A percentile compares a stretch with the other conserved stretches of the same genome.
These are phyloP conservation scores for Prochilodus magdalenae DNA, from an alignment of 2,113 vertebrate species.

Conservation along the genomic window DNA sequence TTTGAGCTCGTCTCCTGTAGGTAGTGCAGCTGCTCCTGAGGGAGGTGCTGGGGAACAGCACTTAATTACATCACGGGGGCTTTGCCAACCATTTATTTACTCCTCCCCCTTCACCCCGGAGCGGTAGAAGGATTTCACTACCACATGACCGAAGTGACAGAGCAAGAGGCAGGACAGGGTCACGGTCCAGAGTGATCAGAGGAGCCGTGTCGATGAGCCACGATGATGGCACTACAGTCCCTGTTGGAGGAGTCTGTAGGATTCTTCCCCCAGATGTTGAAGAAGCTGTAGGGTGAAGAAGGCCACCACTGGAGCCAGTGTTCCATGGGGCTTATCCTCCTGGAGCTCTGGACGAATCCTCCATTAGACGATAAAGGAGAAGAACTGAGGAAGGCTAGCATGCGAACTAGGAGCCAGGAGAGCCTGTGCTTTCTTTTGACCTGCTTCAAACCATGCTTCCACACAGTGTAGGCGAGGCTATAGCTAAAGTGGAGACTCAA, in stretches of 20 bases:
- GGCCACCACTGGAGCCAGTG: too few relatives aligned
- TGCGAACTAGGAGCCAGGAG: too few relatives aligned
- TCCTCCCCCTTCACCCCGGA: background rate
- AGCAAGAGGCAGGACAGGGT: background rate
- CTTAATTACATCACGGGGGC: constrained; percentile 46
- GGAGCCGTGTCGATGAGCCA: background rate
- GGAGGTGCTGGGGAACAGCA: constrained; percentile 13
- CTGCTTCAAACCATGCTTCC: too few relatives aligned
- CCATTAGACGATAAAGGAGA: too few relatives aligned
- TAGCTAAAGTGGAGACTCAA: too few relatives aligned
- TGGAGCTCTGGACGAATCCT: too few relatives aligned
- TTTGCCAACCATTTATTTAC: constrained; percentile 23
- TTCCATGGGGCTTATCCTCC: too few relatives aligned
- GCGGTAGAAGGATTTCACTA: too few relatives aligned
- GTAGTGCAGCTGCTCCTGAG: constrained; percentile 9
- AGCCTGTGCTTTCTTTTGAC: too few relatives aligned
- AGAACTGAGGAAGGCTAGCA: too few relatives aligned
- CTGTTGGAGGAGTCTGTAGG: background rate
- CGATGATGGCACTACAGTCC: background rate
- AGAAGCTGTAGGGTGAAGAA: background rate
- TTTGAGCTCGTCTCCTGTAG: constrained; percentile 39
- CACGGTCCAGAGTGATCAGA: background rate
- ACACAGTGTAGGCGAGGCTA: too few relatives aligned
- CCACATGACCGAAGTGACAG: too few relatives aligned
- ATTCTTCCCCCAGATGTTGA: background rate